Evolutionary conservation across 2,797 vertebrate genomes (phyloP).

Genomic region (Pangasius mekongensis): DNA sequence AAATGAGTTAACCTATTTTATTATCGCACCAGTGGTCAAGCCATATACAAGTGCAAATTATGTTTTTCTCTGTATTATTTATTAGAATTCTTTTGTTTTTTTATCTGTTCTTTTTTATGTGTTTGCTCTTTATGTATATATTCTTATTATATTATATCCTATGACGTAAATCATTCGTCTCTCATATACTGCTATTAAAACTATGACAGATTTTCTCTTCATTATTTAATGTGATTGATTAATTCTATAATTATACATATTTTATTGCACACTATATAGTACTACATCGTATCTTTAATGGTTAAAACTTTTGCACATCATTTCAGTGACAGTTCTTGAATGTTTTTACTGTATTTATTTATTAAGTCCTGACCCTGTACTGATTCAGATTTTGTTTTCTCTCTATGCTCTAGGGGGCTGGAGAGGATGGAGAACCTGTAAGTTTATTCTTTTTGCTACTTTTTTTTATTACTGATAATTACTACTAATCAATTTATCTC

Average conservation of each 20-base stretch:
- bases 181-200: not conserved
- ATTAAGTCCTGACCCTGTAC: not conserved
- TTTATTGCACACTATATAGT: not conserved
- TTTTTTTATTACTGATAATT: not conserved
- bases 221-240: not conserved
- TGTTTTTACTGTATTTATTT: not conserved
- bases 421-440: slow-evolving; percentile 79
- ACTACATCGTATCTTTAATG: not conserved
- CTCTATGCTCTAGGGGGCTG: slow-evolving; percentile 73
- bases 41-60: not conserved
- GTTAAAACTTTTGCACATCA: not conserved
- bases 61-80: not conserved
- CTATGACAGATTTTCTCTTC: not conserved
- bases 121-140: not conserved
- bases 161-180: not conserved
- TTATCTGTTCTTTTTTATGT: not conserved
- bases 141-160: too few relatives aligned
- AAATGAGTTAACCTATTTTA: not conserved
- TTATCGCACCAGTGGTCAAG: not conserved
- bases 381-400: not conserved
- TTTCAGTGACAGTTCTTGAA: not conserved
- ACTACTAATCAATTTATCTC: not conserved
- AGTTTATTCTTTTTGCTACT: slow-evolving; percentile 59
- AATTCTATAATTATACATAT: not conserved
- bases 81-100: not conserved